Conservation (phyloP, 2,797 vertebrate genomes). For the Argyrosomus regius region DNA sequence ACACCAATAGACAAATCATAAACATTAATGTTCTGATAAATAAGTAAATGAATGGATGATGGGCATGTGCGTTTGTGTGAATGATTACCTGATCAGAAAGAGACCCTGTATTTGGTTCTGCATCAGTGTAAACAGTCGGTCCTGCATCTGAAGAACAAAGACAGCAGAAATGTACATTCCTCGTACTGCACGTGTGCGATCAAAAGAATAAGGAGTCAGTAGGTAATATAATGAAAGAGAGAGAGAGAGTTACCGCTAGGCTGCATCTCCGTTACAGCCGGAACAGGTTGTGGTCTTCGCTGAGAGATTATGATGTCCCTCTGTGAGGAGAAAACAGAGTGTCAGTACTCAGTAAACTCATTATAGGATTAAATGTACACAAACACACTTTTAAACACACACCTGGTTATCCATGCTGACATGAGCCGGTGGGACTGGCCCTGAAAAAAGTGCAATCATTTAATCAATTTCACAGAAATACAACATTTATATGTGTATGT, state of each 20-base stretch:
- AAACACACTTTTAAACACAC: slow-evolving; percentile 28
- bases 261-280: slow-evolving; percentile 24
- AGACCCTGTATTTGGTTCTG: fast-evolving
- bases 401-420: slow-evolving; percentile 57
- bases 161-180: not conserved
- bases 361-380: slow-evolving; percentile 3
- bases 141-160: not conserved
- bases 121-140: slow-evolving; percentile 38
- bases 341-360: not conserved
- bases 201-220: not conserved
- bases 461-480: not conserved
- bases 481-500: not conserved
- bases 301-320: fast-evolving
- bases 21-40: not conserved
- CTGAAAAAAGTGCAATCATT: slow-evolving; percentile 41
- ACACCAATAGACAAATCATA: not conserved
- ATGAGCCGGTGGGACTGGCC: fast-evolving
- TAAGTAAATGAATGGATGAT: not conserved
- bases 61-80: not conserved
- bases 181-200: not conserved
- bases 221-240: not conserved
- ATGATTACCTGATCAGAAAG: slow-evolving; percentile 48
- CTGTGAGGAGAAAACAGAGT: slow-evolving; percentile 45
- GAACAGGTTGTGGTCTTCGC: not conserved
- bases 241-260: slow-evolving; percentile 48